phyloP scores from a whole-genome alignment of 2,113 vertebrate genomes.

The Channa argus region DNA sequence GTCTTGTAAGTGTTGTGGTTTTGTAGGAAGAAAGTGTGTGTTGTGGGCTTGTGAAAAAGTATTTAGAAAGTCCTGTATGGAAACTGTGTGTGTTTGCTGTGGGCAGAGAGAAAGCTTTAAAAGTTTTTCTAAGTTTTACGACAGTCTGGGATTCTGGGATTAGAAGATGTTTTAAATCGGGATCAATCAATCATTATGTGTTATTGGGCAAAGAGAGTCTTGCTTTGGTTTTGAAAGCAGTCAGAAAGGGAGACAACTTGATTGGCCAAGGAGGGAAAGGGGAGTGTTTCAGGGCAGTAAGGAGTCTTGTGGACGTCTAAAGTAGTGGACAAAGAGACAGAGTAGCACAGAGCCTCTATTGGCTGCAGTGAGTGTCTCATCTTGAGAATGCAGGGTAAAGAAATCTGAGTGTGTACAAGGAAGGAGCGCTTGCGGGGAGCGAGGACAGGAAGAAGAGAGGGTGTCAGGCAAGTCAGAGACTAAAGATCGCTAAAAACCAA shows the following conservation, averaged over 20 bases:
- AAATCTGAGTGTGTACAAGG: slow-evolving; percentile 37
- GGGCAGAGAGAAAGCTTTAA: not conserved
- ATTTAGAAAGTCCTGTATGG: slow-evolving; percentile 39
- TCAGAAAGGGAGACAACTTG: slow-evolving; percentile 20
- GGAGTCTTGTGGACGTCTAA: slow-evolving; percentile 58
- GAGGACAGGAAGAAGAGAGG: no score
- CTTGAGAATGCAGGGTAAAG: slow-evolving; percentile 52
- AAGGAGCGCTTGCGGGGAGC: slow-evolving; percentile 25
- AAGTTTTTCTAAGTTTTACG: no score
- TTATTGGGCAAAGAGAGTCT: slow-evolving; percentile 1
- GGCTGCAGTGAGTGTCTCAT: slow-evolving; percentile 37
- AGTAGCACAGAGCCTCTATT: slow-evolving; percentile 16
- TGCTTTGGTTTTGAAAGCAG: slow-evolving; percentile 37
- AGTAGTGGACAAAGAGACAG: slow-evolving; percentile 56
- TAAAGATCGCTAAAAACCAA: no score
- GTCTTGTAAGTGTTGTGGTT: slow-evolving; percentile 47
- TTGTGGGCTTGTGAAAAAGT: slow-evolving; percentile 49
- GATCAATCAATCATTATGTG: no score
- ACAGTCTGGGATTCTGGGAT: no score
- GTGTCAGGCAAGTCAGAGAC: no score
- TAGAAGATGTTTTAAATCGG: no score
- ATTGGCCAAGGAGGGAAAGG: slow-evolving; percentile 67
- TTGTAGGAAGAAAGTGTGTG: slow-evolving; percentile 49
- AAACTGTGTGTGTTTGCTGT: slow-evolving; percentile 28
- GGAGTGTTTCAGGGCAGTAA: slow-evolving; percentile 51